Conservation (phyloP, 2,888 invertebrate genomes). For the Ennomos fuscantarius region DNA sequence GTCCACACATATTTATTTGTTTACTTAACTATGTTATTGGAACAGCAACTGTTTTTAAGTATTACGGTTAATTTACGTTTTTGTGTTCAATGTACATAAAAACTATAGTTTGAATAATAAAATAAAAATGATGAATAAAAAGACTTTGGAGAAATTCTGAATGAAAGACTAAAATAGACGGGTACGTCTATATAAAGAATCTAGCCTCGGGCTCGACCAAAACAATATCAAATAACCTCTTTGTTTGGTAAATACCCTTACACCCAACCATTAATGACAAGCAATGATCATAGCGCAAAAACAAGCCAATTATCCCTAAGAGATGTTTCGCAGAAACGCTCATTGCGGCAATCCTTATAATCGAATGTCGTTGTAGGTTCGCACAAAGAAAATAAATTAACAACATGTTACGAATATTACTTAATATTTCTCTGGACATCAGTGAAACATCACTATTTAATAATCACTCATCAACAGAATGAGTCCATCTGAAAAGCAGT, state of each 20-base stretch:
- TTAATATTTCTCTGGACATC: too few relatives aligned
- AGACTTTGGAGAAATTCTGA: too few relatives aligned
- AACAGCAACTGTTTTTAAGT: too few relatives aligned
- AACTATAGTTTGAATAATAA: too few relatives aligned
- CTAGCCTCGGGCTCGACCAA: background rate
- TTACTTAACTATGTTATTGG: too few relatives aligned
- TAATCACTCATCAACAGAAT: too few relatives aligned
- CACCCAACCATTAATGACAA: constrained; percentile 28
- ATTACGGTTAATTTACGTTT: too few relatives aligned
- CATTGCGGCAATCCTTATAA: constrained; percentile 48
- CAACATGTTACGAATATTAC: background rate
- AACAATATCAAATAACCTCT: constrained; percentile 4
- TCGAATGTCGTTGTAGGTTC: constrained; percentile 41
- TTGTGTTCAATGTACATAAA: too few relatives aligned
- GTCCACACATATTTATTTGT: too few relatives aligned
- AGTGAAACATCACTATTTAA: too few relatives aligned
- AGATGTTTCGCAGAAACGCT: constrained; percentile 34
- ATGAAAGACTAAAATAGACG: background rate
- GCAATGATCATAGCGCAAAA: constrained; percentile 39
- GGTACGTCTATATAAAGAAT: background rate
- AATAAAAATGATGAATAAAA: too few relatives aligned
- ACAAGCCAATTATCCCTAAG: constrained; percentile 36
- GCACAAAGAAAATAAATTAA: background rate
- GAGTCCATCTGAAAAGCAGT: too few relatives aligned
- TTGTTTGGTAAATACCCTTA: constrained; percentile 26